Evolutionary conservation across 2,113 vertebrate species (phyloP), one percentile per base, ranked within the genome.

Genomic region (Bujurquina vittata): DNA sequence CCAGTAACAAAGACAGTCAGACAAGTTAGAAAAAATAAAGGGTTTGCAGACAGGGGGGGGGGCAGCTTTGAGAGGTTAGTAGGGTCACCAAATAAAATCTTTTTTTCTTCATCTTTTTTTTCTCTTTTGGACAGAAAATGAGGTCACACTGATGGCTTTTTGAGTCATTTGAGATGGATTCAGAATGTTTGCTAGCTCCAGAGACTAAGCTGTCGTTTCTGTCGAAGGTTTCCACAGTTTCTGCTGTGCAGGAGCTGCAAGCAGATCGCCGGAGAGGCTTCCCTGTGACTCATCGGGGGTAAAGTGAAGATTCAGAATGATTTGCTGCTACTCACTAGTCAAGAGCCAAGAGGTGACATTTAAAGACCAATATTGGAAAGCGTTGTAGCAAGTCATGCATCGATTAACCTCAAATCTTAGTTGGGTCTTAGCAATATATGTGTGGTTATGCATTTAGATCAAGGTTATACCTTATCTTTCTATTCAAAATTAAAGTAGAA

Each of bases 91-190:
- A 62, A 79, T 60, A 75, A 80, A 86, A 77, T 84, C 10, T 7
- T 26, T 18, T 81, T 29, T 14, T 10, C 14, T 52, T 29, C 22
- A n/a, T n/a, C n/a, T n/a, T n/a, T 7, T 40, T 23, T 29, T 61
- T 43, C 37, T 26, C 3, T 69, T 91, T 81, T 77, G 26, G 43
- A 52, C 37, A 35, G 2, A 78, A 52, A 78, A 92, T 92, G 85
- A 93, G 86, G 83, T 94, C 89, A 92, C 35, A 22, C 10, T 77
- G 43, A 76, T 29, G 79, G 85, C 90, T 91, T 91, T 87, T 93
- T 65, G 89, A 92, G 43, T 82, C 72, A 89, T 91, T 78, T 76
- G 73, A 67, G 43, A 77, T 59, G 75, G 56, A 81, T 84, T 84
- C 83, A 79, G 86, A 87, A 87, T 52, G 65, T 81, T 40, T 57